Evolutionary conservation across 1,140 invertebrate species (phyloP), one percentile per base, ranked within the genome.

Genomic region (Aradophagus sp.): DNA sequence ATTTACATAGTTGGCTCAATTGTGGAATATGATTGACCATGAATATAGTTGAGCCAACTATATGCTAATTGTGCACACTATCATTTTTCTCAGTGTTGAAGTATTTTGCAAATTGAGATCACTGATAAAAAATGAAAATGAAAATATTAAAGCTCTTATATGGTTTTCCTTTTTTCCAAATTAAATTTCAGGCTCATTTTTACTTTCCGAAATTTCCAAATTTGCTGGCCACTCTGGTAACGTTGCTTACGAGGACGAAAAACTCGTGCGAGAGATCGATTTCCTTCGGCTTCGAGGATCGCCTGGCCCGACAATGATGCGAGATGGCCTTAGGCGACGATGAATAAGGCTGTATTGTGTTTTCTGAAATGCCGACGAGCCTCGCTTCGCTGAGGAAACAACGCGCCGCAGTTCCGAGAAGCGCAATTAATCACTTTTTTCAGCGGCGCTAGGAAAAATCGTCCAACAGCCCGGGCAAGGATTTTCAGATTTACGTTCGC

Each of bases 371-470:
- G 67, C 75, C 77, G 66, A 56, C 53, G 74, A 73, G 61, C 67
- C 65, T n/a, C 63, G 70, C 59, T 72, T 42, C 44, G 41, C 67
- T 63, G 63, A 68, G 70, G 72, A 81, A 80, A 80, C 78, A 79
- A 79, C 76, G 76, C 74, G 65, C 74, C 77, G 77, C 70, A 70
- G 58, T 73, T 70, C 75, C 69, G 67, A 78, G 75, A 78, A 75
- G 65, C 73, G 73, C 81, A 82, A 83, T 83, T 83, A 83, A 83
- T 83, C 80, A 81, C 78, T 77, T 80, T 81, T 79, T 42, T 44
- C 48, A 36, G 19, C 31, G 14, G 27, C 56, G 45, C 19, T 47
- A 53, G 61, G 32, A 61, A 65, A 72, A 72, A 38, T 50, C 52
- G 29, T 35, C 17, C 42, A 50, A 67, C 14, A 12, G 32, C 7